phyloP scores from a whole-genome alignment of 2,888 invertebrate species.

The Mimumesa dahlbomi region DNA sequence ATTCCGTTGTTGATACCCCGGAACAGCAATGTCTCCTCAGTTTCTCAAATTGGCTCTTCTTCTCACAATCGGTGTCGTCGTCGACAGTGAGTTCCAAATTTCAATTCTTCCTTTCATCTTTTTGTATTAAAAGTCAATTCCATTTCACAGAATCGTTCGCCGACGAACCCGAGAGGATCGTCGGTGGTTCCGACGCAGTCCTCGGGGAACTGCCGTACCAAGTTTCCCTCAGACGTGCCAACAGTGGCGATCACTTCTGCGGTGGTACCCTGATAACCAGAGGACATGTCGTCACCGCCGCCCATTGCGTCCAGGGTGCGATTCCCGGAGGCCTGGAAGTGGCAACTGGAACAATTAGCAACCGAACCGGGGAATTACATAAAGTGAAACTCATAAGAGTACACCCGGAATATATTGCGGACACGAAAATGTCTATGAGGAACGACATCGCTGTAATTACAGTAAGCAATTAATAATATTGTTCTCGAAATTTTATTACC shows the following conservation, averaged over 20 bases:
- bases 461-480: too few species aligned
- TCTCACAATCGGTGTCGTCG: background rate
- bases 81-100: background rate
- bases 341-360: conserved; percentile 19
- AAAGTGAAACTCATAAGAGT: background rate
- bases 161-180: conserved; percentile 20
- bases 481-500: too few species aligned
- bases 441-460: conserved; percentile 42
- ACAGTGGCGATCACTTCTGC: conserved; percentile 29
- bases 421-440: background rate
- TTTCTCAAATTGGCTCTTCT: background rate
- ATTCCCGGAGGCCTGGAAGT: background rate
- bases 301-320: conserved; percentile 40
- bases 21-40: background rate
- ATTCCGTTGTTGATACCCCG: background rate
- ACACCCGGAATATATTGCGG: background rate
- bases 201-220: conserved; percentile 33
- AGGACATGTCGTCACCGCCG: conserved; percentile 43
- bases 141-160: background rate
- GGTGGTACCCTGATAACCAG: conserved; percentile 43
- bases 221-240: conserved; percentile 19
- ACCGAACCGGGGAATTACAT: background rate
- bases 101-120: background rate
- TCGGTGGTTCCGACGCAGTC: conserved; percentile 6
- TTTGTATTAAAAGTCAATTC: background rate